Conservation (phyloP, 1,140 invertebrate genomes). For the Euwallacea fornicatus region DNA sequence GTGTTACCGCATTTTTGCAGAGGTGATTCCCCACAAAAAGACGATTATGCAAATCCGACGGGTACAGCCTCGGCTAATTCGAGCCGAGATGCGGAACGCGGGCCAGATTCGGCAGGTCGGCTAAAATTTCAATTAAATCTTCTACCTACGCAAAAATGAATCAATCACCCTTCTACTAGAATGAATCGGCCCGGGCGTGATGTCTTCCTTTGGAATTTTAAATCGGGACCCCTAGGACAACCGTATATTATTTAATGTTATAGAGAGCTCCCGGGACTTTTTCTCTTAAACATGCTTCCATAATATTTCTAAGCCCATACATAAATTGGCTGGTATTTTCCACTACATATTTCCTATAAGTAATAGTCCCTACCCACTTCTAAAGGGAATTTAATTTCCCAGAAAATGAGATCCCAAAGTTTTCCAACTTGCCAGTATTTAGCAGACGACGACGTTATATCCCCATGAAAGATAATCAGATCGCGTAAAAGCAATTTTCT, state of each 20-base stretch:
- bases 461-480: conserved; percentile 34
- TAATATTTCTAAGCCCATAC: not conserved
- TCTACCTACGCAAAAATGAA: not conserved
- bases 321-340: conserved; percentile 7
- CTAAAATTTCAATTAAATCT: not conserved
- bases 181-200: not conserved
- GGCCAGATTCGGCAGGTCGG: not conserved
- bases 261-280: not conserved
- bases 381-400: conserved; percentile 38
- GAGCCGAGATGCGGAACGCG: not conserved
- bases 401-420: conserved; percentile 36
- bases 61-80: not conserved
- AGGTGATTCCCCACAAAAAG: too few relatives aligned
- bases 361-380: conserved; percentile 22
- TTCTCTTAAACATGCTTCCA: too few relatives aligned
- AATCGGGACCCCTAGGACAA: not conserved
- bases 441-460: conserved; percentile 34
- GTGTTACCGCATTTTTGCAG: too few relatives aligned
- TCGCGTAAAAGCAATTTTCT: conserved; percentile 36
- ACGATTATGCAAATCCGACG: not conserved
- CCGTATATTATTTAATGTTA: not conserved
- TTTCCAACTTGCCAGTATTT: conserved; percentile 36
- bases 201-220: not conserved
- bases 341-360: conserved; percentile 12
- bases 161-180: not conserved